phyloP scores from a whole-genome alignment of 2,113 vertebrate species.

The Ochotona curzoniae region DNA sequence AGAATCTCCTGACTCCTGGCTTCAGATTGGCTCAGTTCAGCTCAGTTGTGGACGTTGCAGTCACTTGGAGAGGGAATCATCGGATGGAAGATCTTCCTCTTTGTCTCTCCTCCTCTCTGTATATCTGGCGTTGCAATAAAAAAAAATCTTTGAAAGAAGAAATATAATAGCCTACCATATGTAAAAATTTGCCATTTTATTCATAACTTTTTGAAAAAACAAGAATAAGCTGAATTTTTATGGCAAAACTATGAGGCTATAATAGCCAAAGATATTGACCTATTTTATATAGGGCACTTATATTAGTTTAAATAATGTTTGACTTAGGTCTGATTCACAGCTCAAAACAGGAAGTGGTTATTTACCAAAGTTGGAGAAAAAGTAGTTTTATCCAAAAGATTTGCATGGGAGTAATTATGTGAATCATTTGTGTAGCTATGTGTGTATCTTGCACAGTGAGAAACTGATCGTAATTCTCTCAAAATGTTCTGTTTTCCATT shows the following conservation, averaged over 20 bases:
- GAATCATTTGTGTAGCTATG: not conserved
- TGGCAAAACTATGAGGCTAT: not conserved
- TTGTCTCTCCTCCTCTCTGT: too few species aligned
- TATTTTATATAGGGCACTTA: not conserved
- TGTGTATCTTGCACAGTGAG: not conserved
- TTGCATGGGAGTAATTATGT: not conserved
- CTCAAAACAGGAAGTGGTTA: not conserved
- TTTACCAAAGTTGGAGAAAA: not conserved
- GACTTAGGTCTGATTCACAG: not conserved
- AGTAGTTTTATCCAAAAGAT: not conserved
- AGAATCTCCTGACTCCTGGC: too few species aligned
- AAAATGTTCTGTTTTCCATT: slow-evolving; percentile 24
- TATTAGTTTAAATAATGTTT: slow-evolving; percentile 13
- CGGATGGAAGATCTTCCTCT: too few species aligned
- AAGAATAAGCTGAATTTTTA: slow-evolving; percentile 7
- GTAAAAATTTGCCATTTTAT: not conserved
- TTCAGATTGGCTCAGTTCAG: too few species aligned
- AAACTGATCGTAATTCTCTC: slow-evolving; percentile 4
- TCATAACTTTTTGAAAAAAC: not conserved
- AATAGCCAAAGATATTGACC: not conserved
- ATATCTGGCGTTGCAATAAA: too few species aligned
- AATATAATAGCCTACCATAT: not conserved
- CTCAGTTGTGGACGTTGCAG: too few species aligned
- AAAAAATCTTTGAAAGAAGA: too few species aligned
- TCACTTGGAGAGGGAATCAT: too few species aligned